Evolutionary conservation across 2,797 vertebrate species (phyloP), one percentile per base, ranked within the genome.

Genomic region (Danio choprae): DNA sequence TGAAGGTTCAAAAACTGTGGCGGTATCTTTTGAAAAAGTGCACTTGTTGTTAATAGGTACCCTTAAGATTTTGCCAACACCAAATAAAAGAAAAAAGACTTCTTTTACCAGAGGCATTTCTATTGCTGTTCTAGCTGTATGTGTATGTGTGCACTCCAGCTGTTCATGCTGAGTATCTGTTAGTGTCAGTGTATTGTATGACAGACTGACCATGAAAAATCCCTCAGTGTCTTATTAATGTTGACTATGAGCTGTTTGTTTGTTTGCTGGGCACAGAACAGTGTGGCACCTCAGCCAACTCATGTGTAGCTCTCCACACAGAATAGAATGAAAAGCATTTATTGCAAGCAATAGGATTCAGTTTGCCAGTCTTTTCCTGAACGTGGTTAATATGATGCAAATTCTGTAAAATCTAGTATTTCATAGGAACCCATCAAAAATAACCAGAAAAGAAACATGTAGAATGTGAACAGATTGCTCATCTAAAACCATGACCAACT

Each of bases 141-240:
- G 1, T 62, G 15, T 13, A 44, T 20, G 40, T 44, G 40, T 64
- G 40, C n/a, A 64, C n/a, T 64, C n/a, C 3, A 20, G 29, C 38
- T 64, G 12, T 20, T 64, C 18, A 20, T 13, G 41, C n/a, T 20
- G 11, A 44, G 38, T 18, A 63, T 40, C 12, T 46, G 63, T 50
- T 50, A 51, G 22, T 36, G 5, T 68, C 9, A 11, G 29, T 38
- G 7, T 4, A 40, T n/a, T 11, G 16, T 53, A 60, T 22, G 43
- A 60, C 22, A 38, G 22, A 12, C 41, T 60, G 46, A 50, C 46
- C 5, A n/a, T 38, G 44, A 46, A 73, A 73, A 60, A 55, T 58
- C 69, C 18, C 51, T 72, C n/a, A 20, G 18, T 58, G 53, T 58
- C 72, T 58, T 44, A 18, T 60, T 60, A 60, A 38, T 18, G 4